A percentile compares a stretch with the other conserved stretches of the same genome.
Conservation (phyloP, 1,140 invertebrate genomes). For the Aethina tumida region DNA sequence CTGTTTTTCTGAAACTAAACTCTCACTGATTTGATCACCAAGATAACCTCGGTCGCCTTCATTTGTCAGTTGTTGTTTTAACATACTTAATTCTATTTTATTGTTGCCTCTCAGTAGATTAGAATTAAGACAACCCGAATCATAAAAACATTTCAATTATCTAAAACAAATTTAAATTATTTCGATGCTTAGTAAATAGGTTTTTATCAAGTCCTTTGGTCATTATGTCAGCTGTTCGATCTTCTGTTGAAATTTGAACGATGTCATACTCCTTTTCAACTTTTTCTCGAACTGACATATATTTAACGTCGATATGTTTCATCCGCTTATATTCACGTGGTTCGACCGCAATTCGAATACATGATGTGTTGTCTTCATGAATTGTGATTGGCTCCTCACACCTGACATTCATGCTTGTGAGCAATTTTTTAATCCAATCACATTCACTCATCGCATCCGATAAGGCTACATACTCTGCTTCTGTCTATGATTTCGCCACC, state of each 20-base stretch:
- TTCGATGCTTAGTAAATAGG: no score
- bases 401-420: constrained; percentile 22
- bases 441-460: constrained; percentile 14
- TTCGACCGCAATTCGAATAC: constrained; percentile 33
- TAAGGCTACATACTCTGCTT: constrained; percentile 41
- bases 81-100: no score
- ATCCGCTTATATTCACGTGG: constrained; percentile 20
- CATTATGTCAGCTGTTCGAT: constrained; percentile 14
- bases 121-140: no score
- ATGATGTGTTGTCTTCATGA: constrained; percentile 28
- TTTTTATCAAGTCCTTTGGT: no score
- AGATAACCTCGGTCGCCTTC: no score
- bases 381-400: constrained; percentile 8
- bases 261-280: constrained; percentile 9
- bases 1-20: no score
- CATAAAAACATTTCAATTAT: no score
- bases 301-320: constrained; percentile 27
- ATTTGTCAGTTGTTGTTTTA: no score
- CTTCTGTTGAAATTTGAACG: constrained; percentile 12
- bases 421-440: constrained; percentile 24
- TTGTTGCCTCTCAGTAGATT: no score
- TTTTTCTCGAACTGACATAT: constrained; percentile 16
- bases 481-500: constrained; percentile 24
- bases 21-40: no score
- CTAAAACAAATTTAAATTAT: no score